phyloP scores from a whole-genome alignment of 2,113 vertebrate genomes.

The Stigmatopora argus region DNA sequence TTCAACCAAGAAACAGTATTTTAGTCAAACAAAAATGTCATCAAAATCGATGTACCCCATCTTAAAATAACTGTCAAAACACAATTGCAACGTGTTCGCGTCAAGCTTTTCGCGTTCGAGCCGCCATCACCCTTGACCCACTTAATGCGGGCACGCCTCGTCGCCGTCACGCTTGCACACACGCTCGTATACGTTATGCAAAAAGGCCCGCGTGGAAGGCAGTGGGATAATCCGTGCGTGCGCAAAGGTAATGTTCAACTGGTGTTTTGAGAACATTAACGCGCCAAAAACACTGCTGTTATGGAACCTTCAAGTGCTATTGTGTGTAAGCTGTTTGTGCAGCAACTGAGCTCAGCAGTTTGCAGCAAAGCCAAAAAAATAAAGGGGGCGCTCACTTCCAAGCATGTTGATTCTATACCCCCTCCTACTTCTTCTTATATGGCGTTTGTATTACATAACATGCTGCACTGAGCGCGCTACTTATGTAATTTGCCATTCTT shows the following conservation, averaged over 20 bases:
- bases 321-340: background rate
- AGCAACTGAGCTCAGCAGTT: background rate
- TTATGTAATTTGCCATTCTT: constrained; percentile 58
- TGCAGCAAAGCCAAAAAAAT: background rate
- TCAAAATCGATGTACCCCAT: too few species aligned
- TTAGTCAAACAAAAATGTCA: too few species aligned
- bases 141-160: constrained; percentile 24
- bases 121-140: constrained; percentile 63
- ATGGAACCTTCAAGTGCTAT: background rate
- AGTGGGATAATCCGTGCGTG: background rate
- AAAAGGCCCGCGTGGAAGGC: background rate
- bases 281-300: background rate
- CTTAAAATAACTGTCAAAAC: too few species aligned
- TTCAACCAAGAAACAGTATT: too few species aligned
- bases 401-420: background rate
- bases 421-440: constrained; percentile 18
- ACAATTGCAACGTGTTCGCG: background rate
- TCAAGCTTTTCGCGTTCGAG: background rate
- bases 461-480: constrained; percentile 22
- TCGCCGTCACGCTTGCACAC: background rate
- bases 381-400: background rate
- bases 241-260: background rate
- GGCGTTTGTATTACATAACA: constrained; percentile 53
- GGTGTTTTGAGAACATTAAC: background rate
- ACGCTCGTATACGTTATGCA: background rate